Evolutionary conservation across 2,797 vertebrate genomes (phyloP).

Genomic region (Eurystomus glaucurus): DNA sequence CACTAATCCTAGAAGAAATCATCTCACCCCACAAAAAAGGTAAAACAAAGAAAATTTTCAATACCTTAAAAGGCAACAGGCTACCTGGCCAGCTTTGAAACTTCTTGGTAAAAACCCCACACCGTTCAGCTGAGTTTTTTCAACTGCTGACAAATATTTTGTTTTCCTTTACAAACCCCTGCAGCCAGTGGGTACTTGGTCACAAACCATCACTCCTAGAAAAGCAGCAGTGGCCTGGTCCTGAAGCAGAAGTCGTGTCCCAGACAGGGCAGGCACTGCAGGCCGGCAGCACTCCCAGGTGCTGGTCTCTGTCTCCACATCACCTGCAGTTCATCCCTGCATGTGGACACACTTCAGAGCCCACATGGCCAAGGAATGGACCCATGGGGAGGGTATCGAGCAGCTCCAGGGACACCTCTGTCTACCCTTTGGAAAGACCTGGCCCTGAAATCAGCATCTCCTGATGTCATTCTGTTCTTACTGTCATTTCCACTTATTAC

Average conservation of each 20-base stretch:
- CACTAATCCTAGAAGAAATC: not conserved
- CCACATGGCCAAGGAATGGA: accelerated
- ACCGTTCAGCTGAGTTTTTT: not conserved
- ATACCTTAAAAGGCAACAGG: not conserved
- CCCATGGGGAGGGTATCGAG: accelerated
- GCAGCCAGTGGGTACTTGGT: not conserved
- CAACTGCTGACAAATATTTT: not conserved
- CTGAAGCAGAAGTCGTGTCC: not conserved
- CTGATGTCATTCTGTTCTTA: not conserved
- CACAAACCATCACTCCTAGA: not conserved
- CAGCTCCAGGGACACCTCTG: not conserved
- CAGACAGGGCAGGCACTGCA: accelerated
- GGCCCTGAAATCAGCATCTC: not conserved
- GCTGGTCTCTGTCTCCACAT: not conserved
- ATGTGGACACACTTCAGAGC: not conserved
- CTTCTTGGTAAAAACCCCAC: accelerated
- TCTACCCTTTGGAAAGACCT: not conserved
- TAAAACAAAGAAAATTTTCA: not conserved
- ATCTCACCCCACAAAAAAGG: not conserved
- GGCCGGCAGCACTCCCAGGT: not conserved
- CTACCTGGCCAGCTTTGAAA: not conserved
- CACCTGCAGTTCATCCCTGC: accelerated
- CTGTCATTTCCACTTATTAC: not conserved
- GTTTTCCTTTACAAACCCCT: not conserved
- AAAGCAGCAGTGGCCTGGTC: not conserved